phyloP scores from a whole-genome alignment of 2,888 invertebrate genomes.

The Sinohyriopsis cumingii region DNA sequence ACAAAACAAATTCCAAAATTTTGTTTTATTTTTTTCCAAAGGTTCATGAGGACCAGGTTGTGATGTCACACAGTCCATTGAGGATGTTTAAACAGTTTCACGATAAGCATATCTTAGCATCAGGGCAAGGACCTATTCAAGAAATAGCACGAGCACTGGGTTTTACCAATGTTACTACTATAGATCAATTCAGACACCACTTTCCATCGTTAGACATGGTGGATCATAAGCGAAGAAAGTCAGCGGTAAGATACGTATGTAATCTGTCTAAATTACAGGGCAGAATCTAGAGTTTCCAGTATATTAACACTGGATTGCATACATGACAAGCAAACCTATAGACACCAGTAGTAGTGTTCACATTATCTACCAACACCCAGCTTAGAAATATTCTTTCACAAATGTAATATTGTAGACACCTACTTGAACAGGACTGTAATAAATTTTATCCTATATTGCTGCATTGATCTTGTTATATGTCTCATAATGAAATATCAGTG shows the following conservation, averaged over 20 bases:
- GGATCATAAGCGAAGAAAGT: conserved; percentile 72
- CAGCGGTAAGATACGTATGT: conserved; percentile 60
- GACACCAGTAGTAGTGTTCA: conserved; percentile 3
- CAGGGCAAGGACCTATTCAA: conserved; percentile 76
- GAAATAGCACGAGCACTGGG: conserved; percentile 77
- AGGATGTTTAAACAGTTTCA: conserved; percentile 78
- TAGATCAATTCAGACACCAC: conserved; percentile 76
- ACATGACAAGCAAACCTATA: conserved; percentile 1
- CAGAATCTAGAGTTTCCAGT: neutral
- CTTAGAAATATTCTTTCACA: too few species aligned
- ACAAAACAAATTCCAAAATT: neutral
- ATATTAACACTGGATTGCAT: neutral
- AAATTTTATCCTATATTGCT: too few species aligned
- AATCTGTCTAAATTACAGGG: neutral
- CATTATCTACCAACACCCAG: too few species aligned
- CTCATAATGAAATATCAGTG: too few species aligned
- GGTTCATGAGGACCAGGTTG: conserved; percentile 77
- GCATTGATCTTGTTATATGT: too few species aligned
- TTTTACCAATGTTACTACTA: conserved; percentile 77
- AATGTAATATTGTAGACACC: too few species aligned
- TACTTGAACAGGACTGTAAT: too few species aligned
- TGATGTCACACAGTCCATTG: conserved; percentile 80
- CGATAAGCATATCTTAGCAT: conserved; percentile 77
- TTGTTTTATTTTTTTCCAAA: conserved; percentile 43
- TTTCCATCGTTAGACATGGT: conserved; percentile 79